Evolutionary conservation across 2,888 invertebrate species (phyloP).

Genomic region (Zygothrica quintamaculata): DNA sequence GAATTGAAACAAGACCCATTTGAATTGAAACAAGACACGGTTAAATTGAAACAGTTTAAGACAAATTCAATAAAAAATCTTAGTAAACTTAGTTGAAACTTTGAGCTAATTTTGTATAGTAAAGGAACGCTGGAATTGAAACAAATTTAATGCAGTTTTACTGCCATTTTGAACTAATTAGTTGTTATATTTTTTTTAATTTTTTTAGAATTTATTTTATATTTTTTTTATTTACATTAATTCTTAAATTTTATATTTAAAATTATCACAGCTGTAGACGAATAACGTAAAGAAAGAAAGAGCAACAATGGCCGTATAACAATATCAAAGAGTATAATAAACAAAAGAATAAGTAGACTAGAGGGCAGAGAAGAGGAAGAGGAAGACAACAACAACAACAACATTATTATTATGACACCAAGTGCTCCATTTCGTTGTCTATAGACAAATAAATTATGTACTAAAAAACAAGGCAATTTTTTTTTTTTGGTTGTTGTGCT

Average conservation of each 20-base stretch:
- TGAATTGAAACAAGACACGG: neutral
- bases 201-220: neutral
- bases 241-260: neutral
- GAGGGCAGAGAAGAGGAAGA: neutral
- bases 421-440: constrained; percentile 72
- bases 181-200: constrained; percentile 1
- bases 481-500: constrained; percentile 9
- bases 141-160: too few relatives aligned
- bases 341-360: neutral
- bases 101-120: too few relatives aligned
- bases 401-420: constrained; percentile 56
- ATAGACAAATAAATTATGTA: constrained; percentile 63
- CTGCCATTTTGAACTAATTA: neutral
- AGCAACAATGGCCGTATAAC: too few relatives aligned
- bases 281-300: neutral
- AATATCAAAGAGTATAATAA: neutral
- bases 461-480: constrained; percentile 48
- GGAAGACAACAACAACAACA: neutral
- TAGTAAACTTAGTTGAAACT: too few relatives aligned
- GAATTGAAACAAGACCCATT: neutral
- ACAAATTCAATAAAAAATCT: too few relatives aligned
- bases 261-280: constrained; percentile 24
- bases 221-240: constrained; percentile 9
- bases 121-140: too few relatives aligned
- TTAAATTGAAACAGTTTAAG: constrained; percentile 1